Evolutionary conservation across 2,113 vertebrate genomes (phyloP), one percentile per base, ranked within the genome.

Genomic region (Sapayoa aenigma): DNA sequence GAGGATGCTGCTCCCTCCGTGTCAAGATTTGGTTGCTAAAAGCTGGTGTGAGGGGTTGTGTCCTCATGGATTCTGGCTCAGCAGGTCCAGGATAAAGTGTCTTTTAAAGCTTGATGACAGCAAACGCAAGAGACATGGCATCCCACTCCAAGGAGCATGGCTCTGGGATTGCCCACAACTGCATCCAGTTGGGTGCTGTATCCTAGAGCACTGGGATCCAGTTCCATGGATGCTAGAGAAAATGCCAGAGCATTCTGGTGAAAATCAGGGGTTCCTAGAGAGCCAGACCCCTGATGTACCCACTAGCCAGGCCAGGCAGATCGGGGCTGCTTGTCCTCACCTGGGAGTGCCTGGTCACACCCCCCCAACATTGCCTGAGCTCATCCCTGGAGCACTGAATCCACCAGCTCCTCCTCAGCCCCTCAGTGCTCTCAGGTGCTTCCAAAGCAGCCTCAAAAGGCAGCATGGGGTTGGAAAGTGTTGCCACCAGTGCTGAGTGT

Each of bases 81-180:
- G 68, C 12, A 0, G 50, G 41, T 20, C 18, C 9, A 4, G 56
- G 44, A 28, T 28, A 1, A 46, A 50, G 15, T 4, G 30, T 22
- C 2, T 14, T 31, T 37, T 42, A 3, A 28, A 47, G 20, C 14
- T 19, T 55, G 79, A 68, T 11, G 37, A 12, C 6, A 22, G 4
- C 28, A n/a, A 37, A n/a, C 0, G 2, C 1, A 0, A 12, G 39
- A 53, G 18, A 23, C 42, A 5, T 0, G 8, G 15, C 2, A 5
- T 30, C 41, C 13, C 7, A 1, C 23, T 9, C 23, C 1, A 0
- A 63, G 60, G 56, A 71, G 14, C 0, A 0, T 25, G 72, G 58
- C 53, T 65, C 72, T 42, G 16, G 11, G 1, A 2, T 6, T 47
- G 63, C 68, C 35, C 28, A 12, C 1, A 2, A 62, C 17, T 23